Evolutionary conservation across 2,113 vertebrate species (phyloP).

Genomic region (Nerophis ophidion): DNA sequence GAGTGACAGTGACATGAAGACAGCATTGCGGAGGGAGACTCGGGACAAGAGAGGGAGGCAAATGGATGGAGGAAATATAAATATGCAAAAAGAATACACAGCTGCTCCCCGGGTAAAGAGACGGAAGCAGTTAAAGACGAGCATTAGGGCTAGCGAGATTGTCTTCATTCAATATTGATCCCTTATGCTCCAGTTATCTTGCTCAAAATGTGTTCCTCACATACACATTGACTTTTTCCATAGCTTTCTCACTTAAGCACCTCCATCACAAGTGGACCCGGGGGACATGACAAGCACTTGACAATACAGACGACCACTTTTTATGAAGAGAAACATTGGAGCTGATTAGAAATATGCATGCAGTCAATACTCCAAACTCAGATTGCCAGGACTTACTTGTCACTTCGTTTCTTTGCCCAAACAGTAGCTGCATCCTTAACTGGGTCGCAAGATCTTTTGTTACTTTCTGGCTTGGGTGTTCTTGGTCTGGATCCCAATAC

Average conservation of each 20-base stretch:
- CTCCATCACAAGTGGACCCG: constrained; percentile 45
- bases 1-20: constrained; percentile 1
- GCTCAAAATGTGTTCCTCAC: constrained; percentile 19
- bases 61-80: constrained; percentile 12
- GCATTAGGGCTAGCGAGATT: constrained; percentile 27
- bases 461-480: too few relatives aligned
- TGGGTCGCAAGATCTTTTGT: too few relatives aligned
- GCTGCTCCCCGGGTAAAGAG: constrained; percentile 17
- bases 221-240: constrained; percentile 4
- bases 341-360: too few relatives aligned
- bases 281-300: constrained; percentile 27
- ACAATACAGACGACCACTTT: constrained; percentile 17
- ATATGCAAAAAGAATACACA: constrained; percentile 30
- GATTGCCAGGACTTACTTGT: too few relatives aligned
- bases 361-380: too few relatives aligned
- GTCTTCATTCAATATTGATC: constrained; percentile 61
- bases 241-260: constrained; percentile 11
- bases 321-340: too few relatives aligned
- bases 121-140: constrained; percentile 16
- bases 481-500: too few relatives aligned
- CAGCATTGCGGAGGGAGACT: constrained; percentile 8
- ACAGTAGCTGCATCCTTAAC: too few relatives aligned
- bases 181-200: constrained; percentile 34
- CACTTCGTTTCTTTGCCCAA: too few relatives aligned
- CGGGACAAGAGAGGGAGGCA: constrained; percentile 6